Base-by-base conservation (phyloP, 2,797 vertebrate genomes). In the Cheirogaleus major region DNA sequence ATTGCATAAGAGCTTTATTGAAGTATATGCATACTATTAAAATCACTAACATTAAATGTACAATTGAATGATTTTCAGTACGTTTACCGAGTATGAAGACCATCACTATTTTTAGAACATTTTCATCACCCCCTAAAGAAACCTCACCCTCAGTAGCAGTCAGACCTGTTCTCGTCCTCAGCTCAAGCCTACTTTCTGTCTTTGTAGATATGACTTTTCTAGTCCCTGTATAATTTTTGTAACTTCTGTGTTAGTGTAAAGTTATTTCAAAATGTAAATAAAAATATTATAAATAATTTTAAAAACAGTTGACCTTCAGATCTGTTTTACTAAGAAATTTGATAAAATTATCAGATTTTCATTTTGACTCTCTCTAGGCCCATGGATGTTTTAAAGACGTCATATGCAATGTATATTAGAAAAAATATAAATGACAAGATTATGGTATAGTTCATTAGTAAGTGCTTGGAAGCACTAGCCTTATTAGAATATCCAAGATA, bases 381-480 rank as follows among this genome's bases (percentile, higher is more conserved):
- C 14, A 50, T 20, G 30, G 45, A 43, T 86, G n/a, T 23, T 92
- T 92, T 78, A 50, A 70, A 45, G 11, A 35, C n/a, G 69, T 89
- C 35, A 79, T 65, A 32, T 18, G 30, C 27, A 52, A 18, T 57
- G 10, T 30, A 55, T 63, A 25, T 50, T 41, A 93, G 61, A 5
- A 1, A 73, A 92, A 84, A 73, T 63, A 94, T 8, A 22, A 30
- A 7, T 63, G 61, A 69, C 89, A 95, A 95, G 59, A 59, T 41
- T 59, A 78, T 45, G 7, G 18, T 85, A 12, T n/a, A 48, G 48
- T 67, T 59, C 55, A 55, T 43, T 52, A 95, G 35, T 35, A 11
- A 76, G 43, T 89, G 38, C 96, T 8, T 96, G 94, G 76, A 91
- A 94, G 73, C 17, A 45, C 14, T 41, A 23, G 38, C 48, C 15